phyloP scores from a whole-genome alignment of 2,797 vertebrate genomes.

The Enoplosus armatus region DNA sequence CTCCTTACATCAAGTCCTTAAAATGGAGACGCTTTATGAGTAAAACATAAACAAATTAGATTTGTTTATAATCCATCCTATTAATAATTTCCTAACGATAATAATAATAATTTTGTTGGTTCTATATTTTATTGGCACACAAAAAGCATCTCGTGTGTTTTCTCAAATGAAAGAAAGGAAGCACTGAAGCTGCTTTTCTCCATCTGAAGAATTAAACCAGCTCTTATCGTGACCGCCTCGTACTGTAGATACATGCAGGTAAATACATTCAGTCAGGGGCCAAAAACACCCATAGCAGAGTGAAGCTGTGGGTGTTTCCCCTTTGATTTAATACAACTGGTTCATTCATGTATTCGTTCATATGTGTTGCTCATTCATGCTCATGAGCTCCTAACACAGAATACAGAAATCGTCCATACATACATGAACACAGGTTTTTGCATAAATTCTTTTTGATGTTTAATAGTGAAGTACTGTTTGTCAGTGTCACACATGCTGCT shows the following conservation, averaged over 20 bases:
- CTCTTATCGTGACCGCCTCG: not conserved
- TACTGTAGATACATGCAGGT: not conserved
- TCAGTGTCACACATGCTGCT: not conserved
- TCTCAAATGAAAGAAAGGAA: not conserved
- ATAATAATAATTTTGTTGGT: too few species aligned
- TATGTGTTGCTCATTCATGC: slow-evolving; percentile 26
- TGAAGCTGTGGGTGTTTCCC: too few species aligned
- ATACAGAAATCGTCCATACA: slow-evolving; percentile 14
- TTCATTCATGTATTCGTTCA: slow-evolving; percentile 26
- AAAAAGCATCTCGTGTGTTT: not conserved
- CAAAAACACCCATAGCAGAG: not conserved
- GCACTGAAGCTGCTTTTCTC: not conserved
- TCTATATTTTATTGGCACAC: not conserved
- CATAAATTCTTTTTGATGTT: slow-evolving; percentile 20
- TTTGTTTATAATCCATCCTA: not conserved
- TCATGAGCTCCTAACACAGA: not conserved
- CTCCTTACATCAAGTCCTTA: not conserved
- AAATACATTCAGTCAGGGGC: slow-evolving; percentile 14
- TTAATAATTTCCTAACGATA: not conserved
- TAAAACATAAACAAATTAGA: not conserved
- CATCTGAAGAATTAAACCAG: not conserved
- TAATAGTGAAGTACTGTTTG: slow-evolving; percentile 1
- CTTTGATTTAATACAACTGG: slow-evolving; percentile 31
- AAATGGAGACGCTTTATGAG: not conserved
- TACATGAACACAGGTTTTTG: slow-evolving; percentile 14